Base-by-base conservation (phyloP, 2,113 vertebrate species). In the Maccullochella peelii region DNA sequence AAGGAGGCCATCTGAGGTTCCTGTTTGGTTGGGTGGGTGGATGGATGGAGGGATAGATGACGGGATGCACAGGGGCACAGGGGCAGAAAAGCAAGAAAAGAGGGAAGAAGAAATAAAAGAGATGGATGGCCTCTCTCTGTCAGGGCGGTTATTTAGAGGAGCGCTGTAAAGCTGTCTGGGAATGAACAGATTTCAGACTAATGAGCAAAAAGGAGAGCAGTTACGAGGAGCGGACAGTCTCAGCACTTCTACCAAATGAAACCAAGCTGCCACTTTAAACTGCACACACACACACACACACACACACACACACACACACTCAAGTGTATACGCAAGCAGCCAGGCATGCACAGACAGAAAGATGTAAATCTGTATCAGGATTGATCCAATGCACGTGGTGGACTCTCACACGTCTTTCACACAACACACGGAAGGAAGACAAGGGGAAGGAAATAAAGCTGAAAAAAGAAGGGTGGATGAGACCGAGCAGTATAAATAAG, bases 171-270 rank as follows among this genome's bases (percentile, higher is more conserved):
- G 82, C 94, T 95, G 92, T 94, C 90, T 85, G 80, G 82, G 90
- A 92, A 93, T 79, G 89, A 94, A 93, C 94, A 94, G 94, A 94
- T 94, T 94, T 94, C 91, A 93, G 89, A 93, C 92, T 94, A 94
- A 95, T 94, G 92, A 93, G 90, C 90, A 94, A 85, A 92, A 91
- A 88, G 86, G 77, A 77, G 73, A 67, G 74, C 80, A 79, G 85
- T 85, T 88, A 92, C 73, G 79, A 77, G 49, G 77, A 89, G 78
- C 70, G 69, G 88, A 88, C 77, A 83, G 69, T 80, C 86, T 85
- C 83, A 89, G 85, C 88, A 85, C 79, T 89, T 88, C 79, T 73
- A 80, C 61, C 83, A 89, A 89, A 91, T 91, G 82, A 92, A 92
- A 87, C 83, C 83, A 81, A 77, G 75, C 85, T 81, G 80, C 73